Evolutionary conservation across 1,140 invertebrate genomes (phyloP), one percentile per base, ranked within the genome.

Genomic region (Cotesia typhae): DNA sequence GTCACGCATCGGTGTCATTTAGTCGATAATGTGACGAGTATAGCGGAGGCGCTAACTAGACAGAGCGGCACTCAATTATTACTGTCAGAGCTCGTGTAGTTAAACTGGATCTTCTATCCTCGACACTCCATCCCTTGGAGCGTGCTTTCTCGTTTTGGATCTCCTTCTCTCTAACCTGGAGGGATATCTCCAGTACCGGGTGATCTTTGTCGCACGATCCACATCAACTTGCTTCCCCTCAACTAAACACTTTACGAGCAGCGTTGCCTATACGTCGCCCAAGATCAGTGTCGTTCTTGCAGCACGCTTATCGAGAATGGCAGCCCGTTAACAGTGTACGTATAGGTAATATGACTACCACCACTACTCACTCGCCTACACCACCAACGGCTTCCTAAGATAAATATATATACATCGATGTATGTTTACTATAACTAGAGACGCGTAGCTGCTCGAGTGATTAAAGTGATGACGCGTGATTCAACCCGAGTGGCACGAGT

Each of bases 31-130:
- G 73, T 70, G 61, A 63, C 75, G 70, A 75, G 52, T 67, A 70
- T 73, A 70, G 72, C 63, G 67, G 75, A 79, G 75, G 70, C 79
- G 78, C 77, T 86, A 87, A 87, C 84, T 84, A 87, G 83, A 87
- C 83, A 87, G 78, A 87, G 78, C 85, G 80, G 84, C 83, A 85
- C 84, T 87, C 86, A 87, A 87, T 87, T 87, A 87, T 85, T 86
- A 85, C 80, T 84, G 85, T 85, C 85, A 86, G 80, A 85, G 77
- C 82, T 86, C 80, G 82, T 86, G 82, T 85, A 85, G 83, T 81
- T 85, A 84, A 85, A 83, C 28, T 28, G 3, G 28, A 28, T 28
- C 28, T 28, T 28, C 28, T 28, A 28, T 28, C 28, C 28, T 28
- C 28, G 28, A 28, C 28, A 28, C 81, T 79, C 28, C 82, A 77